Conservation (phyloP, 1,140 invertebrate genomes). For the Hydropsyche tenuis region DNA sequence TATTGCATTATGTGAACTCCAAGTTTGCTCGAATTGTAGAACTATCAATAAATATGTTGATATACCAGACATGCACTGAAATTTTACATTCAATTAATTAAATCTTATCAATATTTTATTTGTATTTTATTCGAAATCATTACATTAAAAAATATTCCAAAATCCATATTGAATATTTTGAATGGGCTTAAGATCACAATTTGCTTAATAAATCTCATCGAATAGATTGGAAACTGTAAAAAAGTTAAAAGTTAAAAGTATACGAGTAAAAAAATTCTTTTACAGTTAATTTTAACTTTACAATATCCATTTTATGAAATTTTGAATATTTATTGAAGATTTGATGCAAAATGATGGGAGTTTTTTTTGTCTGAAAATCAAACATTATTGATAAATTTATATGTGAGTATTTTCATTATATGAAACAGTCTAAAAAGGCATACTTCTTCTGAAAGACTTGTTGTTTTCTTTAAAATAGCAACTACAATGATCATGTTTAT, state of each 20-base stretch:
- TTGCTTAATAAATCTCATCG: constrained; percentile 3
- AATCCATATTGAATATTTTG: constrained; percentile 1
- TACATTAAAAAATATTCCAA: constrained; percentile 9
- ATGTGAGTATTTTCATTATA: not conserved
- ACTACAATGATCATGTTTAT: not conserved
- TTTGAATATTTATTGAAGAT: constrained; percentile 9
- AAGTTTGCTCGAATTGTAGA: constrained; percentile 1
- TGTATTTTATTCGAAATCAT: not conserved
- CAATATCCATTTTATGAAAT: not conserved
- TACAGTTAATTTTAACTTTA: not conserved
- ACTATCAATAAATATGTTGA: constrained; percentile 11
- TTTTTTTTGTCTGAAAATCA: constrained; percentile 8
- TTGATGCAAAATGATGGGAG: not conserved
- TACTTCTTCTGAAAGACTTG: not conserved
- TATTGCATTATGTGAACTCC: not conserved
- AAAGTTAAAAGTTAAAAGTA: not conserved
- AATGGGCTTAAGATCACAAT: not conserved
- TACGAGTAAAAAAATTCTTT: not conserved
- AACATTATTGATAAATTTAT: not conserved
- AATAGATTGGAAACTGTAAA: constrained; percentile 12
- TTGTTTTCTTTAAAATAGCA: not conserved
- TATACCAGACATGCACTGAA: not conserved
- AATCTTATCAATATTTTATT: not conserved
- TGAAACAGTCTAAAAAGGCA: not conserved
- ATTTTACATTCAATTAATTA: not conserved